Conservation (phyloP, 1,140 invertebrate genomes). For the Hetaerina americana region DNA sequence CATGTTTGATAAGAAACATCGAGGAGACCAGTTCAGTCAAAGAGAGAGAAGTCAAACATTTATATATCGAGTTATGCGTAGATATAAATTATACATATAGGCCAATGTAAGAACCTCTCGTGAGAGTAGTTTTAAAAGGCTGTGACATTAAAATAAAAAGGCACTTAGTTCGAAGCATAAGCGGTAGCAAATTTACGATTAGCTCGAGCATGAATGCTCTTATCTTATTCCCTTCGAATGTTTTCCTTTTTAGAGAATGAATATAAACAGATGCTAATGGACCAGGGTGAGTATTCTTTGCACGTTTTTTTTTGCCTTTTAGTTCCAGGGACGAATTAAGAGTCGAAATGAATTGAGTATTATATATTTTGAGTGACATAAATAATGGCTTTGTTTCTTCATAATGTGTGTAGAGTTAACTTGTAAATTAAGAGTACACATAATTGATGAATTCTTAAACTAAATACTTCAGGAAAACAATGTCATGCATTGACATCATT, state of each 20-base stretch:
- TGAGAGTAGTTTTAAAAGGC: not conserved
- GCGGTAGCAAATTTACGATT: not conserved
- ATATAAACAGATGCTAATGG: not conserved
- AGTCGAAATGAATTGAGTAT: too few relatives aligned
- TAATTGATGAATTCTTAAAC: too few relatives aligned
- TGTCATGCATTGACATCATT: too few relatives aligned
- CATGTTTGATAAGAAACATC: not conserved
- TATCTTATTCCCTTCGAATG: not conserved
- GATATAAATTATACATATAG: too few relatives aligned
- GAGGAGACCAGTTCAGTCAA: not conserved
- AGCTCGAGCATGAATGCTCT: not conserved
- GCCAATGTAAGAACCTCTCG: not conserved
- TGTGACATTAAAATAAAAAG: conserved; percentile 1
- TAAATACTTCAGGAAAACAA: too few relatives aligned
- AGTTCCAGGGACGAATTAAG: not conserved
- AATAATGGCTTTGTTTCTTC: too few relatives aligned
- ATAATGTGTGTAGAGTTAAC: too few relatives aligned
- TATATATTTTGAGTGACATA: too few relatives aligned
- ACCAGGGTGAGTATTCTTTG: not conserved
- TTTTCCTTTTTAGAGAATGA: not conserved
- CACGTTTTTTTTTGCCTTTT: not conserved
- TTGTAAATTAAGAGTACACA: too few relatives aligned
- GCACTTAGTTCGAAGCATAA: not conserved
- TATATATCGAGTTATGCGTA: not conserved
- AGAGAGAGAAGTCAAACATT: not conserved